These are phyloP conservation scores for Microctenopoma lineatum DNA, from an alignment of 2,797 vertebrate genomes.

Conservation along the genomic window DNA sequence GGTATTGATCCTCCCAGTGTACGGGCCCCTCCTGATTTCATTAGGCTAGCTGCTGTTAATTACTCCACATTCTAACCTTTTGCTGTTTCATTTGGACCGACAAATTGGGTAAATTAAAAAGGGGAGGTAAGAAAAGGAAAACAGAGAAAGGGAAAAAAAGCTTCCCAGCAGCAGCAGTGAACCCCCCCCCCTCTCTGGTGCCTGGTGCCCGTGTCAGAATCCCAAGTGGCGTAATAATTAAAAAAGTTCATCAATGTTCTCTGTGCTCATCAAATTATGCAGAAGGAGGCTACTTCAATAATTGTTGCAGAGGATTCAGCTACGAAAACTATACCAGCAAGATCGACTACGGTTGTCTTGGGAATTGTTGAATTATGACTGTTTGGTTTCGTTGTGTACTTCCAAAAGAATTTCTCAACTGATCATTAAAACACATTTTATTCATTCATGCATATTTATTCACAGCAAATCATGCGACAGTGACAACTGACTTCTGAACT, in stretches of 20 bases:
- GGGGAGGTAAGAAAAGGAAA: conserved; percentile 59
- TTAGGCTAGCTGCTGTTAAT: conserved; percentile 91
- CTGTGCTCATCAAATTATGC: conserved; percentile 84
- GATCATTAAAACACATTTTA: conserved; percentile 52
- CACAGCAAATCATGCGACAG: conserved; percentile 33
- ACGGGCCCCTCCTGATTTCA: conserved; percentile 87
- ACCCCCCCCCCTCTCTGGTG: conserved; percentile 41
- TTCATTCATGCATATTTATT: conserved; percentile 52
- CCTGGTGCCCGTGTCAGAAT: conserved; percentile 69
- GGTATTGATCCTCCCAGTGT: conserved; percentile 88
- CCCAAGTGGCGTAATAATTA: conserved; percentile 81
- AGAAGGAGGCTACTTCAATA: conserved; percentile 75
- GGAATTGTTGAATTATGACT: conserved; percentile 43
- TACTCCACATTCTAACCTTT: conserved; percentile 91
- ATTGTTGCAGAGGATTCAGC: conserved; percentile 82
- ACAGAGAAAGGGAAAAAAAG: conserved; percentile 21
- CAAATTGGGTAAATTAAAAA: conserved; percentile 93
- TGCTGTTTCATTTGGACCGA: conserved; percentile 92
- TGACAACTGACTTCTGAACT: conserved; percentile 27
- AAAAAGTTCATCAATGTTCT: conserved; percentile 81
- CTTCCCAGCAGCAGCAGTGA: conserved; percentile 41
- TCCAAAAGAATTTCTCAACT: conserved; percentile 32
- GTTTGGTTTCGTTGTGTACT: conserved; percentile 28
- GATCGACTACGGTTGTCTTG: conserved; percentile 62
- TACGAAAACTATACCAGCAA: conserved; percentile 71